Percentiles rank a stretch among this genome's conserved stretches.
Evolutionary conservation across 2,797 vertebrate species (phyloP).

Genomic region (Dicrostonyx torquatus): DNA sequence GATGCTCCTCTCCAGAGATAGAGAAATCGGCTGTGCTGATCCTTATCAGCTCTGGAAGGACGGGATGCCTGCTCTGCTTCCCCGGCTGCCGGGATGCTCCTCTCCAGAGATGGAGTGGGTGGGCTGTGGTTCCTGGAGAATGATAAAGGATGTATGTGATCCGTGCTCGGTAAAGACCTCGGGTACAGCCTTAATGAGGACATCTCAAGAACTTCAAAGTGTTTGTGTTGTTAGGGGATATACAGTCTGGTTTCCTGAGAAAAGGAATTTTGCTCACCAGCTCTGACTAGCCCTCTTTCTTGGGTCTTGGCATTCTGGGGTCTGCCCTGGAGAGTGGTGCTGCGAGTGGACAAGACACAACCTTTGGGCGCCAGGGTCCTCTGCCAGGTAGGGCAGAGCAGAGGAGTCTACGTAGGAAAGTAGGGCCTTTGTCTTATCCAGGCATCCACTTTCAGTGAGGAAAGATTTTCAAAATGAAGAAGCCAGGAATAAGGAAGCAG

Average conservation of each 20-base stretch:
- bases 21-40: background rate
- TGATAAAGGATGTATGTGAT: background rate
- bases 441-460: background rate
- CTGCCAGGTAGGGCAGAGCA: background rate
- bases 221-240: background rate
- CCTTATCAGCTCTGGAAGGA: background rate
- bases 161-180: background rate
- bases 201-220: background rate
- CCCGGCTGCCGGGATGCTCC: fast-evolving
- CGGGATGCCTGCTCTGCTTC: no score
- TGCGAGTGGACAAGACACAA: background rate
- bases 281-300: background rate
- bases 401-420: no score
- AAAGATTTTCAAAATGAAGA: background rate
- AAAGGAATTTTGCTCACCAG: background rate
- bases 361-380: background rate
- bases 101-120: background rate
- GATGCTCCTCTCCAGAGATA: background rate
- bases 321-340: background rate
- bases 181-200: background rate
- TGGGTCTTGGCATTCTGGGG: background rate
- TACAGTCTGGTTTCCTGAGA: background rate
- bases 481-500: background rate
- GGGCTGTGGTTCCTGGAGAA: background rate
- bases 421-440: background rate